A percentile compares a stretch with the other conserved stretches of the same genome.
These are phyloP conservation scores for Luscinia luscinia DNA, from an alignment of 2,797 vertebrate genomes.

Conservation along the genomic window DNA sequence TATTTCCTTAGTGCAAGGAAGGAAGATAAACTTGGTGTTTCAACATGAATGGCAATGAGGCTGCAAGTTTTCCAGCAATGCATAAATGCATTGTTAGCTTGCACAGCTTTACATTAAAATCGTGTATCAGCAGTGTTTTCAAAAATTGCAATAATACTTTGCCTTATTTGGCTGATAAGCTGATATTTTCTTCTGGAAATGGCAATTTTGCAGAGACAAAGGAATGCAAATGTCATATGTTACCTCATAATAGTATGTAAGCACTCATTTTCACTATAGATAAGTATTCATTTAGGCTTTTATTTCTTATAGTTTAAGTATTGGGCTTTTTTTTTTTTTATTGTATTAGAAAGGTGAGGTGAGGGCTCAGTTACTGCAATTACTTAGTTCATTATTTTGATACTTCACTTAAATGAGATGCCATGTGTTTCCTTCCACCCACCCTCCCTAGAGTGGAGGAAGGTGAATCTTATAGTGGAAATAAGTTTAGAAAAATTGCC, in stretches of 20 bases:
- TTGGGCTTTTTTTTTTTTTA: background rate
- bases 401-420: background rate
- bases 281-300: background rate
- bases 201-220: background rate
- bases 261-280: background rate
- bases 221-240: background rate
- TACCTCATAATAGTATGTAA: background rate
- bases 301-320: background rate
- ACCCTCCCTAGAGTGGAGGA: background rate
- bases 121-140: background rate
- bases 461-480: slow-evolving; percentile 27
- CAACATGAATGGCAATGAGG: background rate
- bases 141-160: background rate
- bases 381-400: background rate
- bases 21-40: background rate
- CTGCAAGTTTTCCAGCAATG: background rate
- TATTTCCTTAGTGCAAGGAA: background rate
- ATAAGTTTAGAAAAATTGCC: background rate
- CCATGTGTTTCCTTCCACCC: background rate
- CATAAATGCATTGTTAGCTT: background rate
- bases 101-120: background rate
- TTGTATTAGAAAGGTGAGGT: background rate
- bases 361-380: background rate
- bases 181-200: background rate
- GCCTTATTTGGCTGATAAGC: background rate